Base-by-base conservation (phyloP, 2,797 vertebrate genomes). In the Channallabes apus region DNA sequence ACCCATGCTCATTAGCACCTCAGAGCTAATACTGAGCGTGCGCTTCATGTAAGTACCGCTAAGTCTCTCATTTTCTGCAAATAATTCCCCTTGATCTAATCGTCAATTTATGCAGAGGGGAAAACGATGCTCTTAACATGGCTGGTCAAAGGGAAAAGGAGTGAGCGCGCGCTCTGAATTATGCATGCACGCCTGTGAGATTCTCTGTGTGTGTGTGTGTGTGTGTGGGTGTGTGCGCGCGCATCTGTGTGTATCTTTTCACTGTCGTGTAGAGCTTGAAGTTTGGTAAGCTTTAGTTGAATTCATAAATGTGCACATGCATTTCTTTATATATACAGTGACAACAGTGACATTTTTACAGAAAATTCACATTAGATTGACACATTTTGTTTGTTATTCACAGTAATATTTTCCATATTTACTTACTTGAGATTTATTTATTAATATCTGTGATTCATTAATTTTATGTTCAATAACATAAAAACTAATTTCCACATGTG, bases 31-130 rank as follows among this genome's bases (percentile, higher is more conserved):
- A 91, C 90, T 22, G 89, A 85, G 88, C 91, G 91, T 91, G 89
- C 90, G 89, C 89, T 92, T 94, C 93, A 93, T 94, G 92, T 94
- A 93, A 94, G 93, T 92, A 90, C 90, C 90, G 90, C 93, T 93
- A 94, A 93, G 90, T 93, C 92, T 92, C 91, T 94, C 91, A 94
- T 95, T 94, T 94, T 92, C 90, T 90, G 94, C 93, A 94, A 95
- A 95, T 94, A 94, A 95, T 95, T 94, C 93, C 90, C 91, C 93
- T 95, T 95, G 93, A 95, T 95, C 93, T 94, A 91, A 80, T 92
- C 84, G 85, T 69, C 90, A 92, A 95, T 94, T 91, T 93, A 94
- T 95, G 92, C 93, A 89, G 86, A 82, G 68, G 84, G 79, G 85
- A 90, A 90, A 89, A 88, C 54, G 83, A 89, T 88, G 85, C 90